Evolutionary conservation across 37 sponge, comb jelly and placozoan genomes (phyloP).

Genomic region (Halichondria panicea): DNA sequence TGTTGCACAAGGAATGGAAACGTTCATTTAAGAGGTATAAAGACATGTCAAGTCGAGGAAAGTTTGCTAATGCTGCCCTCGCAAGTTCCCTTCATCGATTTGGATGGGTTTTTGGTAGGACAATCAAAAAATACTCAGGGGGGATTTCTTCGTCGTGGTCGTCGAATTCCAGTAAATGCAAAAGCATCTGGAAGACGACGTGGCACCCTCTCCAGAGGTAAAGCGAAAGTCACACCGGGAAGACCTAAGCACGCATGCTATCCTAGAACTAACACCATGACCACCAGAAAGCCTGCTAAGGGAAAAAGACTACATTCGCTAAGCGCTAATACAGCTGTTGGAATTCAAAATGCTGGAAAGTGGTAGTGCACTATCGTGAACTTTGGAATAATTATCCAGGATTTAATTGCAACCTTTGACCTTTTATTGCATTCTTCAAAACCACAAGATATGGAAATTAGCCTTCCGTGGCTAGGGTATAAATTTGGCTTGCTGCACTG

Average conservation of each 20-base stretch:
- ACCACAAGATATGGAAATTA: too few species aligned
- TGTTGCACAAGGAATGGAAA: slow-evolving; percentile 14
- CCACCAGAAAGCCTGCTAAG: background rate
- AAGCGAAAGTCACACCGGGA: slow-evolving; percentile 10
- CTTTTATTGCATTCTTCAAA: too few species aligned
- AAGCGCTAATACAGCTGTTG: background rate
- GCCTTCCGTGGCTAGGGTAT: too few species aligned
- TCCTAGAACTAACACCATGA: background rate
- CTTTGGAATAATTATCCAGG: too few species aligned
- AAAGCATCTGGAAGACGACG: slow-evolving; percentile 1
- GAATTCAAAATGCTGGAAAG: too few species aligned
- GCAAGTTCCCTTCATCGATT: slow-evolving; percentile 21
- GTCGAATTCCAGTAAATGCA: slow-evolving; percentile 13
- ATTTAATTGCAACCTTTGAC: too few species aligned
- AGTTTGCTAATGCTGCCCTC: slow-evolving; percentile 1
- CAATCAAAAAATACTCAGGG: slow-evolving; percentile 8
- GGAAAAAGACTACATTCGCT: slow-evolving; percentile 4
- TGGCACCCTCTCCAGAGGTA: background rate
- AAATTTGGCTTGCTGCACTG: too few species aligned
- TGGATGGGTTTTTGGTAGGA: slow-evolving; percentile 21
- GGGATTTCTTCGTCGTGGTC: slow-evolving; percentile 1
- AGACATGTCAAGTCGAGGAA: background rate
- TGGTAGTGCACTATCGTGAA: too few species aligned
- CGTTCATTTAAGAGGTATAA: slow-evolving; percentile 8
- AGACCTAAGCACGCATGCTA: background rate